phyloP scores from a whole-genome alignment of 2,888 invertebrate genomes.

The Oscheius sp. region DNA sequence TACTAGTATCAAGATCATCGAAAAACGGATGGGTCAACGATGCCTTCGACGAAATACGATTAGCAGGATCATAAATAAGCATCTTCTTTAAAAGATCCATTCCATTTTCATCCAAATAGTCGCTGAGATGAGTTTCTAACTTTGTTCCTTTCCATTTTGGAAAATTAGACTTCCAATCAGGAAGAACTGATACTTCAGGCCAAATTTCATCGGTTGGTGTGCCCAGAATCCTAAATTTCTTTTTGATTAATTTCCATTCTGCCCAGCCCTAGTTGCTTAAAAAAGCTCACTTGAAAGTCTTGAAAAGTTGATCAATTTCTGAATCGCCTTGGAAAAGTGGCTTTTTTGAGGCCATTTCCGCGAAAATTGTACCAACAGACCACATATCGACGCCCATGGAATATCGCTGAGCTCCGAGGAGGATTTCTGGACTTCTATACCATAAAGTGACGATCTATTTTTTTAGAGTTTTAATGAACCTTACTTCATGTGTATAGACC shows the following conservation, averaged over 20 bases:
- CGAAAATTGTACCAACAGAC: conserved; percentile 87
- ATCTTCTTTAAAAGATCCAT: conserved; percentile 79
- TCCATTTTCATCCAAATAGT: conserved; percentile 76
- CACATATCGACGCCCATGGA: conserved; percentile 96
- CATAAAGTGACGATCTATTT: conserved; percentile 87
- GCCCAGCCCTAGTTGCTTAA: background rate
- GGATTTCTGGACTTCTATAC: conserved; percentile 93
- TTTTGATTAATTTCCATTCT: background rate
- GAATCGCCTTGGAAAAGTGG: conserved; percentile 95
- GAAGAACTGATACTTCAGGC: conserved; percentile 84
- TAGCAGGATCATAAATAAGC: conserved; percentile 88
- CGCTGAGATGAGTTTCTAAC: conserved; percentile 72
- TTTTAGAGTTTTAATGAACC: too few relatives aligned
- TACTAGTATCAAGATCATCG: conserved; percentile 74
- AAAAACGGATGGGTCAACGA: conserved; percentile 87
- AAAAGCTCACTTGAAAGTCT: conserved; percentile 81
- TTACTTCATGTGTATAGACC: conserved; percentile 85
- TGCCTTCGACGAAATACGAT: conserved; percentile 85
- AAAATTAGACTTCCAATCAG: conserved; percentile 89
- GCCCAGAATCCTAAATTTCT: conserved; percentile 79
- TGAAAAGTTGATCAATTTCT: conserved; percentile 96
- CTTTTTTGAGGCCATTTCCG: conserved; percentile 82
- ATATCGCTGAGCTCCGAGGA: conserved; percentile 87
- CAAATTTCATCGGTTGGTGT: conserved; percentile 87
- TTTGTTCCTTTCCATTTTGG: conserved; percentile 86